Conservation (phyloP, 2,113 vertebrate genomes). For the Madoqua kirkii region DNA sequence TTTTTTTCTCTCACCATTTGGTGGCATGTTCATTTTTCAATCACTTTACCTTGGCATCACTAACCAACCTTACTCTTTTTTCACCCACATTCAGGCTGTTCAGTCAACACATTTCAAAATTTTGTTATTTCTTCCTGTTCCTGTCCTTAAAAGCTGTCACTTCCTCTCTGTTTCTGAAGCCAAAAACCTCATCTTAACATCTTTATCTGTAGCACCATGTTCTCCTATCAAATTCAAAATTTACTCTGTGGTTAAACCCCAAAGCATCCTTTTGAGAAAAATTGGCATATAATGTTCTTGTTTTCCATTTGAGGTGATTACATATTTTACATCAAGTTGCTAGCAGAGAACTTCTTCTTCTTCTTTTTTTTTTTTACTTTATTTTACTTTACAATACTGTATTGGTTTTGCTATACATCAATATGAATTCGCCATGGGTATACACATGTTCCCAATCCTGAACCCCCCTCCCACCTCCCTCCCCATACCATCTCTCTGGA, state of each 20-base stretch:
- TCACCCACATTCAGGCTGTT: slow-evolving; percentile 73
- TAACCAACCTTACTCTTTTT: slow-evolving; percentile 47
- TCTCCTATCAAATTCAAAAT: background rate
- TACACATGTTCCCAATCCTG: no score
- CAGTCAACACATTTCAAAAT: slow-evolving; percentile 61
- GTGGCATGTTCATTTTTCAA: slow-evolving; percentile 48
- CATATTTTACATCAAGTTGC: background rate
- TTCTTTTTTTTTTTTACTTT: no score
- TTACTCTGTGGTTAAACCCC: background rate
- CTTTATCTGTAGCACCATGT: slow-evolving; percentile 13
- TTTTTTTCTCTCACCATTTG: background rate
- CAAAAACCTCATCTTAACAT: slow-evolving; percentile 43
- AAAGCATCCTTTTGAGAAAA: background rate
- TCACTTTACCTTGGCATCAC: slow-evolving; percentile 62
- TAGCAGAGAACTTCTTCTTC: background rate
- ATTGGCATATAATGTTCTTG: background rate
- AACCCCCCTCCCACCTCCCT: no score
- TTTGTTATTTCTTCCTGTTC: slow-evolving; percentile 71
- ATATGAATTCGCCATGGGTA: no score
- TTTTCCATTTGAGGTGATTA: background rate
- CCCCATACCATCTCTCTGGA: no score
- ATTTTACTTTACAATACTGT: no score
- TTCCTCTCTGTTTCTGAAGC: slow-evolving; percentile 49
- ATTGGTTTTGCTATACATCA: no score
- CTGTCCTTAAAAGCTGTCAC: slow-evolving; percentile 66